phyloP scores from a whole-genome alignment of 2,888 invertebrate species.

The Mycalesis mineus region DNA sequence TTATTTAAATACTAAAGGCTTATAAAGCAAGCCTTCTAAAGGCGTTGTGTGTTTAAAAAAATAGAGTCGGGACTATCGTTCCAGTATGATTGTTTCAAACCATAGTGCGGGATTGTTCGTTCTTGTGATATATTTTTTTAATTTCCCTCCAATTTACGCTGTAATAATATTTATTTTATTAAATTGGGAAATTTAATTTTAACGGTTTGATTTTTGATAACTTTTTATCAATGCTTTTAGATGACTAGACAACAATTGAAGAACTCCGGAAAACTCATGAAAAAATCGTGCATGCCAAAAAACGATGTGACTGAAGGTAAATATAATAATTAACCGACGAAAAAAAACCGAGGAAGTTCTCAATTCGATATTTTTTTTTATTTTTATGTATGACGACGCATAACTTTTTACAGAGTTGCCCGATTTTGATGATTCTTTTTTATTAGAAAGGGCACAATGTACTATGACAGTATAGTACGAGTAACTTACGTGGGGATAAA shows the following conservation, averaged over 20 bases:
- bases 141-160: background rate
- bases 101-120: background rate
- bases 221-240: slow-evolving; percentile 35
- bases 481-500: no score
- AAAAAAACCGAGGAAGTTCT: no score
- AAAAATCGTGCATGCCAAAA: slow-evolving; percentile 82
- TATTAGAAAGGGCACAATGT: no score
- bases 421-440: no score
- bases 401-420: no score
- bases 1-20: slow-evolving; percentile 13
- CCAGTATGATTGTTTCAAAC: slow-evolving; percentile 4
- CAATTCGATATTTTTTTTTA: no score
- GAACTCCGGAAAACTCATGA: slow-evolving; percentile 79
- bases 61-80: background rate
- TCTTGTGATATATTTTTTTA: slow-evolving; percentile 8
- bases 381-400: no score
- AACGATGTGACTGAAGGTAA: slow-evolving; percentile 78
- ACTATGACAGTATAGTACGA: no score
- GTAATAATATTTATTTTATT: slow-evolving; percentile 8
- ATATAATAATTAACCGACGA: background rate
- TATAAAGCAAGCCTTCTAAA: background rate
- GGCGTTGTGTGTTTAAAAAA: background rate
- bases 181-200: no score
- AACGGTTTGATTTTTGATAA: no score
- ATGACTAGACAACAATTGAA: slow-evolving; percentile 80